Percentiles rank a stretch among this genome's conserved stretches.
Conservation (phyloP, 2,113 vertebrate species). For the Amphilophus citrinellus region DNA sequence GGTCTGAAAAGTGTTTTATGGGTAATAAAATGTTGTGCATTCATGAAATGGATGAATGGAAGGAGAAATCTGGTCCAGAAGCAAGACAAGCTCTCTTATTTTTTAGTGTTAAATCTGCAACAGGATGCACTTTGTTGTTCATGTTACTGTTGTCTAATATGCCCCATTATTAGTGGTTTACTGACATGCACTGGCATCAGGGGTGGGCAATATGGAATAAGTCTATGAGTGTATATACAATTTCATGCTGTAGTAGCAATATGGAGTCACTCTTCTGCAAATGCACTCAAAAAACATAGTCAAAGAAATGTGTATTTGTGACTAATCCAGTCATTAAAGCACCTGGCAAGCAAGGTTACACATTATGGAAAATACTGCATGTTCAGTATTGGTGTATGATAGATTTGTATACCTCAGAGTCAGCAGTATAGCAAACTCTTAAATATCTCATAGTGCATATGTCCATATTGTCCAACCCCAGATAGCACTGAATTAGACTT, state of each 20-base stretch:
- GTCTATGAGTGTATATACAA: background rate
- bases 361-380: background rate
- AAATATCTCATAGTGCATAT: background rate
- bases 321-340: background rate
- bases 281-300: background rate
- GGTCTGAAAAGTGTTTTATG: conserved; percentile 68
- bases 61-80: conserved; percentile 62
- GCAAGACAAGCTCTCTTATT: conserved; percentile 73
- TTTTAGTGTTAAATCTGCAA: conserved; percentile 20
- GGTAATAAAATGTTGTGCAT: background rate
- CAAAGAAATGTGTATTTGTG: background rate
- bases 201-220: background rate
- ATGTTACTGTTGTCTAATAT: background rate
- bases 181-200: background rate
- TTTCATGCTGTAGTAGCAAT: background rate
- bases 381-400: background rate
- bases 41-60: conserved; percentile 71
- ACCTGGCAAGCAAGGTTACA: background rate
- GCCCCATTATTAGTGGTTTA: background rate
- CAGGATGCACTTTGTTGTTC: conserved; percentile 20
- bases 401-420: background rate
- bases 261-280: background rate
- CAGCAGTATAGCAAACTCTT: background rate
- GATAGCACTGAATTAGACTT: background rate
- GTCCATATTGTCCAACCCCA: conserved; percentile 5